Evolutionary conservation across 2,113 vertebrate genomes (phyloP), one percentile per base, ranked within the genome.

Genomic region (Barbus barbus): DNA sequence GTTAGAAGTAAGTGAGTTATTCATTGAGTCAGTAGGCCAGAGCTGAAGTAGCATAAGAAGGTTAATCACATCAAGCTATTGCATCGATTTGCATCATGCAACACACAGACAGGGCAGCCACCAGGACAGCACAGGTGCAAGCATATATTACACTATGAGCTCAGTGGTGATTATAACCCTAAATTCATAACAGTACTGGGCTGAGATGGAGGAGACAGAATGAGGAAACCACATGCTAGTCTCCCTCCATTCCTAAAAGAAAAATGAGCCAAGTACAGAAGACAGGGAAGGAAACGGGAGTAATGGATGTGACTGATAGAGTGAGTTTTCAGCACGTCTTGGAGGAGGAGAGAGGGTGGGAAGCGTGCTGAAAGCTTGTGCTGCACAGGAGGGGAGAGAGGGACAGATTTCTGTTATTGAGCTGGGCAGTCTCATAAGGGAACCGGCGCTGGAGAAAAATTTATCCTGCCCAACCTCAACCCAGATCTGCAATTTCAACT

Each of bases 71-170:
- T 82, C 3, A 11, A 65, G 56, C 24, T 65, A 24, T 87, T 85
- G 80, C 86, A 58, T 67, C 7, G 31, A 84, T 85, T 87, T 87
- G 46, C 86, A 87, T 87, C 83, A 85, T 85, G 72, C 53, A 31
- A 56, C 67, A 56, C 26, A 28, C 24, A 73, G 36, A 83, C 3
- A 18, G 41, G 26, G 65, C 65, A 51, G 28, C 65, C 72, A 58
- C 31, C 53, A 76, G 82, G 58, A 36, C 72, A 48, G 36, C 71
- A 81, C 60, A 83, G 82, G 78, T 81, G 83, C 73, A 67, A 48
- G 28, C 7, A 48, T 65, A 20, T 33, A 72, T 69, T 36, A 71
- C 80, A 56, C 63, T n/a, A 78, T 71, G 48, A 67, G 63, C 60
- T 67, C 69, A 31, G 26, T 53, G 28, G 33, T 79, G 74, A 84